Evolutionary conservation across 2,888 invertebrate genomes (phyloP), one percentile per base, ranked within the genome.

Genomic region (Parelbella ahira): DNA sequence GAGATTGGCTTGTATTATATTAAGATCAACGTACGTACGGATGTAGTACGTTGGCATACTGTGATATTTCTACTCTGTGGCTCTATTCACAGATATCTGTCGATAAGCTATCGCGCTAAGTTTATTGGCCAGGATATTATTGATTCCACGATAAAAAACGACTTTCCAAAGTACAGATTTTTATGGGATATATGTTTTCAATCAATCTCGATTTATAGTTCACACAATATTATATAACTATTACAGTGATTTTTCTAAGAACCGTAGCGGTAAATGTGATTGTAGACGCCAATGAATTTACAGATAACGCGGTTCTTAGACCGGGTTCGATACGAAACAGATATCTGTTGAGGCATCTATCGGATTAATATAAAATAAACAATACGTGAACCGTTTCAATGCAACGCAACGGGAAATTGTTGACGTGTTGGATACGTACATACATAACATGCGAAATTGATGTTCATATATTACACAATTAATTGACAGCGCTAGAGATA

Each of bases 101-200:
- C 44, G 63, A 61, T 71, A 79, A 67, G 68, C 58, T 62, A 60
- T 57, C 59, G 58, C 10, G 15, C 8, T 34, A 18, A 29, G 43
- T 48, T 63, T 71, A 77, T 75, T 73, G 65, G 72, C 67, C 70
- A 66, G 68, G 58, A 69, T 68, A 67, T 77, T 86, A 86, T 84
- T 83, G 84, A 84, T 84, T 80, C 59, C 55, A 45, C 68, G 84
- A 86, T 84, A 83, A 74, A 47, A 24, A 21, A 45, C 52, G 39
- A 56, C 72, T 78, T 77, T 78, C 70, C 72, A 72, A 44, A 54
- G 64, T 67, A 64, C 68, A 68, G 80, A 82, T 82, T 79, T 77
- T 69, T 71, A 68, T 71, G 60, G 55, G 51, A 42, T 37, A 32
- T n/a, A n/a, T 38, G 48, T 46, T 49, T 48, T 47, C 45, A 29